Evolutionary conservation across 92 coral and sea anemone species (phyloP).

Genomic region (Pocillopora meandrina): DNA sequence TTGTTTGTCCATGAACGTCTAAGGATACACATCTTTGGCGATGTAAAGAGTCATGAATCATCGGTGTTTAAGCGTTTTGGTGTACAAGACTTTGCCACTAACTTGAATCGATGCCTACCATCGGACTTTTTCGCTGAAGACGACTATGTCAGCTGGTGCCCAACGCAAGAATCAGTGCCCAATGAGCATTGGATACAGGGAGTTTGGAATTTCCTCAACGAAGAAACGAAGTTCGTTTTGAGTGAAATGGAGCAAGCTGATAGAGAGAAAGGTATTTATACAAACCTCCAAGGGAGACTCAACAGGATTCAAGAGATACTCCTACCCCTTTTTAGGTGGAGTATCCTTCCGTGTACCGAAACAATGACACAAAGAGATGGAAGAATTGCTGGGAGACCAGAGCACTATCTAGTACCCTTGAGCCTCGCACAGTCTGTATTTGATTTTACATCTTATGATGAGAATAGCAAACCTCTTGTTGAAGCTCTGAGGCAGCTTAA

Average conservation of each 20-base stretch:
- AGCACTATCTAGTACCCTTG: constrained; percentile 37
- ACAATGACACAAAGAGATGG: not conserved
- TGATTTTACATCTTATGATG: not conserved
- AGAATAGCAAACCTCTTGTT: not conserved
- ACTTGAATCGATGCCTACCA: constrained; percentile 32
- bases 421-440: constrained; percentile 37
- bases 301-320: not conserved
- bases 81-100: constrained; percentile 54
- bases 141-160: constrained; percentile 53
- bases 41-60: not conserved
- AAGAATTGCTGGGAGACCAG: not conserved
- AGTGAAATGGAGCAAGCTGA: not conserved
- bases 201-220: constrained; percentile 65
- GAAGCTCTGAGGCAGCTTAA: constrained; percentile 9
- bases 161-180: not conserved
- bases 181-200: constrained; percentile 27
- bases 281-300: not conserved
- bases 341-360: constrained; percentile 64
- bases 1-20: constrained; percentile 62
- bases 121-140: not conserved
- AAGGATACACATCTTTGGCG: constrained; percentile 29
- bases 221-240: not conserved
- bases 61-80: constrained; percentile 61
- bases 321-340: constrained; percentile 50
- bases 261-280: not conserved